Evolutionary conservation across 2,113 vertebrate genomes (phyloP), one percentile per base, ranked within the genome.

Genomic region (Dermatemys mawii): DNA sequence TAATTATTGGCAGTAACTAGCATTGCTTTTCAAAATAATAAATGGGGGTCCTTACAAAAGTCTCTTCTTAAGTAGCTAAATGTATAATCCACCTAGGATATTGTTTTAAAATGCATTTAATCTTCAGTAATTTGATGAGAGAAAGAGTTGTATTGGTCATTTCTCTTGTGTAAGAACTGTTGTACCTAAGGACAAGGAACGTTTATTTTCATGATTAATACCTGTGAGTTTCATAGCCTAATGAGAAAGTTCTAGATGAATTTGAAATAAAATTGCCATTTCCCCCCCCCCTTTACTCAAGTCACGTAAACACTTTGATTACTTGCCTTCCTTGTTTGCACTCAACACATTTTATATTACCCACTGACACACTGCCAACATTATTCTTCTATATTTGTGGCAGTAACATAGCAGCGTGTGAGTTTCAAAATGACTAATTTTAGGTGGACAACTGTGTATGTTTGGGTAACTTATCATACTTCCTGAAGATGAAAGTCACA

Each of bases 41-140:
- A 97, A 97, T n/a, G 93, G 84, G 87, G 91, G 91, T 96, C 96
- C 89, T 96, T 93, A 84, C 82, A n/a, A 21, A 96, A 98, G 95
- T 90, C 86, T 97, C 86, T 95, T 95, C 89, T 85, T 97, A 97
- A 98, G 96, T 97, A 97, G 97, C 96, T 97, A 96, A 97, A 95
- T 95, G 96, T 93, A 92, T 96, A 98, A 98, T 97, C 94, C 97
- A 97, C 97, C 53, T 21, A 96, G 98, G 97, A 98, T 96, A 92
- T 97, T 97, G 95, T 97, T 98, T 98, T 97, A 97, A 98, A 98
- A 98, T 97, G 97, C 97, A 98, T 98, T 98, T 98, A 88, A 83
- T 98, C 96, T 96, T 97, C 3, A 12, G 97, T 98, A 97, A 98
- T 98, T 98, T 98, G 97, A 98, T 97, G 96, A 97, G 97, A 98